Base-by-base conservation (phyloP, 2,888 invertebrate genomes). In the Charanyca ferruginea region DNA sequence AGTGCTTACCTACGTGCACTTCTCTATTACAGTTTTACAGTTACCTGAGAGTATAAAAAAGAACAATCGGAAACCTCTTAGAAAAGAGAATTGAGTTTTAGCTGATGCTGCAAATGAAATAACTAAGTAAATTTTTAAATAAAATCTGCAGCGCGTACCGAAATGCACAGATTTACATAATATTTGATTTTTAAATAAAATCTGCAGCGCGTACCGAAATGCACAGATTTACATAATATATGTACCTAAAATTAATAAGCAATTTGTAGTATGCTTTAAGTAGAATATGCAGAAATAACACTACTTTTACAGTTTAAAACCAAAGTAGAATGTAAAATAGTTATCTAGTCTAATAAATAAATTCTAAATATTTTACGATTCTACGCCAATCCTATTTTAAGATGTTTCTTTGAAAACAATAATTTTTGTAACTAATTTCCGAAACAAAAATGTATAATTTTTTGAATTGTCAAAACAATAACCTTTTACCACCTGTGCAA, bases 261-360 rank as follows among this genome's bases (percentile, higher is more conserved):
- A 77, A 68, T 51, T 66, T 55, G 32, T 66, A 61, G 44, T 67
- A 67, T 76, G 76, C 73, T 79, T 72, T 74, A 81, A 65, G 58
- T 71, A 79, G 59, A 63, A 53, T 66, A 68, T 38, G 22, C 63
- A 64, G 49, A 57, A 61, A 61, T 67, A 64, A 70, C 49, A 62
- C 28, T 73, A 79, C 65, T 69, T 65, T 65, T 71, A 80, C 54
- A 74, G 55, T 73, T 73, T 78, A 76, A 85, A 85, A 89, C 89
- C 89, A 90, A 90, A 90, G 89, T 89, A 90, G 89, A 84, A 81
- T 71, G 62, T 81, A 79, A 73, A 68, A 74, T 85, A 87, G 84
- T 66, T 68, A 73, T 84, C 81, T 85, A 88, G 83, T 83, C 84
- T 78, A 61, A 76, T 60, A 53, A 63, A 54, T 49, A 60, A 69